These are phyloP conservation scores for Orientallactaga bullata DNA, from an alignment of 2,113 vertebrate species.

Conservation along the genomic window DNA sequence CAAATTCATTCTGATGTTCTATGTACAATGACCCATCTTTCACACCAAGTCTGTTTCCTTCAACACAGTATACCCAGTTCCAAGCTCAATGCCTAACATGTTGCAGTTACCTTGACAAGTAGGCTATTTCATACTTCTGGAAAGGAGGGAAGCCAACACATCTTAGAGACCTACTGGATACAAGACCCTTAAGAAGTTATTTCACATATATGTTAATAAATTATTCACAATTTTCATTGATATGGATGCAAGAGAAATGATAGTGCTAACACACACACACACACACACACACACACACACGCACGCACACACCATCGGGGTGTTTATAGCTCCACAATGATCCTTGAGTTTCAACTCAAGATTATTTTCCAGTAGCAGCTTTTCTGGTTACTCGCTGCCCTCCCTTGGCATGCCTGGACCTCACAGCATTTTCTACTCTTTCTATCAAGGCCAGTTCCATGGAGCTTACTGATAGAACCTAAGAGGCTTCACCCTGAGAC, in stretches of 20 bases:
- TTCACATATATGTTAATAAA: neutral
- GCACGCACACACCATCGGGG: neutral
- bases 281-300: neutral
- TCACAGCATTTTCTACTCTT: neutral
- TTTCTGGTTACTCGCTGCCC: neutral
- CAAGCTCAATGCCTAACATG: neutral
- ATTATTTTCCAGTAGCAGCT: neutral
- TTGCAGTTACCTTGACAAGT: neutral
- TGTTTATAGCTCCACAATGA: neutral
- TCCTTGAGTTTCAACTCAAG: neutral
- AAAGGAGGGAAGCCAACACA: neutral
- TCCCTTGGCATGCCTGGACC: neutral
- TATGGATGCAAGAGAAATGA: neutral
- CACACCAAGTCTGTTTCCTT: neutral
- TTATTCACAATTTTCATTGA: neutral
- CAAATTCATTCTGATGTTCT: slow-evolving; percentile 19
- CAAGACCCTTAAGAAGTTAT: slow-evolving; percentile 21
- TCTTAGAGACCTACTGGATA: neutral
- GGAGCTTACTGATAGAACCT: neutral
- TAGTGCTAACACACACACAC: neutral
- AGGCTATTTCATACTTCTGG: neutral
- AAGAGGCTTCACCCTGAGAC: too few species aligned
- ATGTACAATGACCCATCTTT: neutral
- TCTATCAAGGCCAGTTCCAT: neutral
- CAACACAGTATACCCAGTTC: neutral